Conservation (phyloP, 2,888 invertebrate genomes). For the Philopedon plagiatum region DNA sequence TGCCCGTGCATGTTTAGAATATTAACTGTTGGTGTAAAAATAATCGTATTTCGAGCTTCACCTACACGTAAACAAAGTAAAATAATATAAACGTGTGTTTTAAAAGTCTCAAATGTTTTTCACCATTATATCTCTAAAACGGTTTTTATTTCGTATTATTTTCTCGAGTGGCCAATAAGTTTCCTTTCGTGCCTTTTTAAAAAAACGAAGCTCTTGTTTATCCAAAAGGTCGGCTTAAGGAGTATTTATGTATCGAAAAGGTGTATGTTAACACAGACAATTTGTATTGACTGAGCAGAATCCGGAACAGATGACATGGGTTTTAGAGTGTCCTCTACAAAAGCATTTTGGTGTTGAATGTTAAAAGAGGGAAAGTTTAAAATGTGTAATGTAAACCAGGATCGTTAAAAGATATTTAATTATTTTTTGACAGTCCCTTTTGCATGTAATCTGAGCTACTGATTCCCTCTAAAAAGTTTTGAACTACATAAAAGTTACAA, state of each 20-base stretch:
- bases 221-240: constrained; percentile 18
- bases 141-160: constrained; percentile 7
- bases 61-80: too few relatives aligned
- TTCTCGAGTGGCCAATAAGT: constrained; percentile 3
- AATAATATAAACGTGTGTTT: too few relatives aligned
- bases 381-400: too few relatives aligned
- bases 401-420: too few relatives aligned
- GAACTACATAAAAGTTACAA: too few relatives aligned
- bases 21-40: too few relatives aligned
- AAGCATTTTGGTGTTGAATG: constrained; percentile 12
- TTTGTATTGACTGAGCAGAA: constrained; percentile 15
- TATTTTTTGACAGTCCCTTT: too few relatives aligned
- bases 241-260: constrained; percentile 4
- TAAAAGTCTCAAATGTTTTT: neutral
- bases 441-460: too few relatives aligned
- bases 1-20: too few relatives aligned
- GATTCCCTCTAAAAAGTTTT: too few relatives aligned
- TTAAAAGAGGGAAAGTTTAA: too few relatives aligned
- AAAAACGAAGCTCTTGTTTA: constrained; percentile 3
- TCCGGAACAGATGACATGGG: constrained; percentile 15
- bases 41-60: too few relatives aligned
- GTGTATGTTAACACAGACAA: constrained; percentile 21
- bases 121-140: neutral
- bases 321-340: constrained; percentile 20
- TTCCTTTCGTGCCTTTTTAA: constrained; percentile 3